Base-by-base conservation (phyloP, 2,888 invertebrate genomes). In the Argynnis bischoffii region DNA sequence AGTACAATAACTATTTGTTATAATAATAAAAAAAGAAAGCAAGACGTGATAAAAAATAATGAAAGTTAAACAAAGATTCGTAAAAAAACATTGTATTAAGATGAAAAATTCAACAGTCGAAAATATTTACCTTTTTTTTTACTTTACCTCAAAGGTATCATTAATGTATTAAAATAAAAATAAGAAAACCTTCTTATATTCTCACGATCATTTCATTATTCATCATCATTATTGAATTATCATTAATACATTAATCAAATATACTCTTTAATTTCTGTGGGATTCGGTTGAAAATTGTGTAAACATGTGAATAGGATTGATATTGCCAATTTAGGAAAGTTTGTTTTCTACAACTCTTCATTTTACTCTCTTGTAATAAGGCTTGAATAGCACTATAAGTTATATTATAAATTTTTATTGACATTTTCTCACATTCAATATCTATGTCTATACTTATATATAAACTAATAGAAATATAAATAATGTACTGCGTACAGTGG, bases 191-290 rank as follows among this genome's bases (percentile, higher is more conserved):
- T 46, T 41, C 35, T 53, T 63, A 63, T 18, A 53, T 63, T 53
- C 53, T 53, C 18, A 41, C 53, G 13, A 61, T 47, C 1, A 63
- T 48, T 64, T 55, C 21, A 26, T 48, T 55, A 64, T 55, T 55
- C 26, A 55, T 55, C 55, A 48, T 64, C 55, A 48, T 59, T 65
- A 46, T 13, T 50, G 14, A 15, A 18, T 18, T 31, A 18, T 14
- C 14, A 56, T 64, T 48, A 18, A 41, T 21, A 15, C 16, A 41
- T 63, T 18, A 47, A 46, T 14, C n/a, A 51, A 18, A 59, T 46
- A 55, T 46, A 47, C 14, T 13, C 11, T 18, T 54, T 26, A 59
- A 1, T 3, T 1, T n/a, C 11, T 48, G 8, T 5, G 21, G 4
- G 5, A 51, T 57, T 56, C 21, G 46, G 63, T 56, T 41, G 18